Evolutionary conservation across 2,888 invertebrate genomes (phyloP).

Genomic region (Abscondita cerata): DNA sequence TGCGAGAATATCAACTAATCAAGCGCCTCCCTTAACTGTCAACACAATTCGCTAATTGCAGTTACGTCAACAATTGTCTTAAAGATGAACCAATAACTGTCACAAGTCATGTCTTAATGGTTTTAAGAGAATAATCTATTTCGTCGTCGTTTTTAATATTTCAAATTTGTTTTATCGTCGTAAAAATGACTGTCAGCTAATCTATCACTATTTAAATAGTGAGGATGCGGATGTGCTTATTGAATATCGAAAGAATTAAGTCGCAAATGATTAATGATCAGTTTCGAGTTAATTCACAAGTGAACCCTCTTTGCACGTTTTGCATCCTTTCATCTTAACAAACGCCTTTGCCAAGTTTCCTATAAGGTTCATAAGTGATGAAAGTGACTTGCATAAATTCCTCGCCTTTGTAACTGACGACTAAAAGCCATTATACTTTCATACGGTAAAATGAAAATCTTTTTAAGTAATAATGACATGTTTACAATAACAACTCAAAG

Average conservation of each 20-base stretch:
- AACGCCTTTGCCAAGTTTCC: constrained; percentile 27
- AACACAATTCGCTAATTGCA: constrained; percentile 47
- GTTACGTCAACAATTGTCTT: constrained; percentile 42
- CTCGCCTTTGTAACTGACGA: constrained; percentile 21
- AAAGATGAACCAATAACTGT: constrained; percentile 48
- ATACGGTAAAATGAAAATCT: constrained; percentile 3
- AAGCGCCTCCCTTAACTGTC: constrained; percentile 30
- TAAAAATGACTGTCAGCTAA: constrained; percentile 8
- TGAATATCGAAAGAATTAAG: constrained; percentile 32
- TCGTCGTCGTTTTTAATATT: background rate
- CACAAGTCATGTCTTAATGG: constrained; percentile 42
- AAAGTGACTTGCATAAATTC: constrained; percentile 39
- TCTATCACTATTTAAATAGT: constrained; percentile 16
- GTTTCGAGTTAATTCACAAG: constrained; percentile 45
- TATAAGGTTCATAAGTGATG: constrained; percentile 33
- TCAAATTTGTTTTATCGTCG: constrained; percentile 7
- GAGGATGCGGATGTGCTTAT: constrained; percentile 13
- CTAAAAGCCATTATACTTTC: constrained; percentile 1
- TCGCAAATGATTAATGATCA: constrained; percentile 48
- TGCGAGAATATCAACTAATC: constrained; percentile 30
- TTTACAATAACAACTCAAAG: background rate
- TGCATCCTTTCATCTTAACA: constrained; percentile 35
- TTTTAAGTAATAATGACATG: constrained; percentile 7
- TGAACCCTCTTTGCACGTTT: constrained; percentile 48
- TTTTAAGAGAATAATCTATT: constrained; percentile 21